These are phyloP conservation scores for Craterocephalus amniculus DNA, from an alignment of 2,797 vertebrate species.

Conservation along the genomic window DNA sequence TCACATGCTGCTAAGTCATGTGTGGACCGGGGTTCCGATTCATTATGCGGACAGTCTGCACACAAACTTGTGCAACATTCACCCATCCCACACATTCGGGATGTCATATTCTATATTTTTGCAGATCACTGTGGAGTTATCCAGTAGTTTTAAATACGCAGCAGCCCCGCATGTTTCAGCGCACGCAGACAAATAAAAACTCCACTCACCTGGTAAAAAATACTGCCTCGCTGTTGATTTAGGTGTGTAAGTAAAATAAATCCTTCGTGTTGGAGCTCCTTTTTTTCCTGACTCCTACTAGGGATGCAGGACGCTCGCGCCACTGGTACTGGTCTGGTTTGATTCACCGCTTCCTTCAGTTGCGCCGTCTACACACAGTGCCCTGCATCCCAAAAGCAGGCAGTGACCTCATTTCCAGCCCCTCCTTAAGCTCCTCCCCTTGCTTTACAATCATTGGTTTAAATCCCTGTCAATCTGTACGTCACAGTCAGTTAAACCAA, in stretches of 20 bases:
- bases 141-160: not conserved
- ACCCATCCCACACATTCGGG: too few relatives aligned
- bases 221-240: not conserved
- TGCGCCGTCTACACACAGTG: constrained; percentile 40
- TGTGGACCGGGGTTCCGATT: not conserved
- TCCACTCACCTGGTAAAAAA: constrained; percentile 57
- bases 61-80: constrained; percentile 81
- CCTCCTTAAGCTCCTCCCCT: constrained; percentile 28
- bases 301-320: accelerated
- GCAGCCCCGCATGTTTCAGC: not conserved
- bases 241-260: not conserved
- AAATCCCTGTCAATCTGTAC: not conserved
- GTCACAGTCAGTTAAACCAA: constrained; percentile 14
- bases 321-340: not conserved
- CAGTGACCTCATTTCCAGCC: constrained; percentile 75
- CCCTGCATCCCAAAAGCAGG: constrained; percentile 48
- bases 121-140: not conserved
- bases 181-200: constrained; percentile 13
- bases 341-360: constrained; percentile 16
- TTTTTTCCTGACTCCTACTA: not conserved
- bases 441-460: constrained; percentile 46
- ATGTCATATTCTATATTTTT: not conserved
- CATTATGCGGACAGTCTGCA: constrained; percentile 37
- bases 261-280: not conserved
- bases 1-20: not conserved